Evolutionary conservation across 2,113 vertebrate genomes (phyloP).

Genomic region (Cochlearius cochlearius): DNA sequence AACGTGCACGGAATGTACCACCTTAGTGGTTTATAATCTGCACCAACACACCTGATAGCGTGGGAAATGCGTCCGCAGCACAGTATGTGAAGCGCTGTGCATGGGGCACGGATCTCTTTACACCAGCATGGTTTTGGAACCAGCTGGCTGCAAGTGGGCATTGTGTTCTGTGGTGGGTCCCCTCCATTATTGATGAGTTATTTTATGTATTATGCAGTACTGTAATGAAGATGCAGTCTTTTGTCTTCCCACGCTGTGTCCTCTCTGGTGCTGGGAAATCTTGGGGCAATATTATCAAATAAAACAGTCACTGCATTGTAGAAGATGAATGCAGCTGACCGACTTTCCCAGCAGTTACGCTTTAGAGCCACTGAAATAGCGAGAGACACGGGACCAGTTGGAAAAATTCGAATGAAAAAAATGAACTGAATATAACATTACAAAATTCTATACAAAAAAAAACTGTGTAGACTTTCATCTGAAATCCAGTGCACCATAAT

Average conservation of each 20-base stretch:
- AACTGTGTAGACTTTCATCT: not conserved
- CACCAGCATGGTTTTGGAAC: not conserved
- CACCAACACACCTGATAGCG: not conserved
- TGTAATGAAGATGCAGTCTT: conserved; percentile 39
- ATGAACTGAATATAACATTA: not conserved
- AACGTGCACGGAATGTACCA: not conserved
- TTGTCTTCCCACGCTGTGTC: not conserved
- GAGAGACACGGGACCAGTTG: not conserved
- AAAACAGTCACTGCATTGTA: not conserved
- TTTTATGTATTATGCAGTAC: conserved; percentile 43
- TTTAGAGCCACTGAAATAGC: not conserved
- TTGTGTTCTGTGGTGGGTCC: not conserved
- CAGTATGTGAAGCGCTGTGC: not conserved
- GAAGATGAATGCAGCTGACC: not conserved
- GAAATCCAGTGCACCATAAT: not conserved
- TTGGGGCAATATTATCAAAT: not conserved
- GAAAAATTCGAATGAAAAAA: not conserved
- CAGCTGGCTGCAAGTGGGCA: not conserved
- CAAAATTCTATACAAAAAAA: not conserved
- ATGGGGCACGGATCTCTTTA: not conserved
- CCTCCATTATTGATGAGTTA: conserved; percentile 1
- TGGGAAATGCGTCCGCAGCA: rapidly evolving
- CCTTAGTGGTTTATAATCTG: not conserved
- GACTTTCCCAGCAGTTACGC: not conserved
- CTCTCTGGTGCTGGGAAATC: not conserved